Base-by-base conservation (phyloP, 2,797 vertebrate genomes). In the Lepilemur septentrionalis region DNA sequence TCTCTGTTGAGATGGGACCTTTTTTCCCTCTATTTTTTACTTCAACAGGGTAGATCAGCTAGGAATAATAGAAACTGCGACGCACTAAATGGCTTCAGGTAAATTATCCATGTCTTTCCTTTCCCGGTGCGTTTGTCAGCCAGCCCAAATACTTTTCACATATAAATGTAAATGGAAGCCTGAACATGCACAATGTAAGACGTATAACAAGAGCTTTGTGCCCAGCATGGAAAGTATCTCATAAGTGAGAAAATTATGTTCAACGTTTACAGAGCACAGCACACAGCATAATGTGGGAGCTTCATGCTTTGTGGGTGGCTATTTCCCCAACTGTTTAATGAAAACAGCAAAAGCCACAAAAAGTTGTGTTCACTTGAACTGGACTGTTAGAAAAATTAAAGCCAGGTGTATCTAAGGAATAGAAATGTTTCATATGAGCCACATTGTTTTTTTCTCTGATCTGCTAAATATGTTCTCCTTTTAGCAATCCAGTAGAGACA, bases 101-200 rank as follows among this genome's bases (percentile, higher is more conserved):
- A 95, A 97, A 98, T 97, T 94, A 96, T 46, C 75, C 92, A 93
- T 94, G 63, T 93, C 94, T 92, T 96, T 95, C 57, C 32, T 52
- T 50, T 75, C 75, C 38, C 93, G 82, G 96, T 94, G 96, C 98
- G 95, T 97, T 98, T 98, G 97, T 91, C 89, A 98, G 97, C 92
- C 97, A 96, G 94, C 94, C 97, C 97, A 96, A 98, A 97, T 95
- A 97, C 95, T 97, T 97, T 96, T 86, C 94, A 96, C 94, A 97
- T 97, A 97, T 91, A 98, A 98, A 98, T 98, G 94, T 93, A 97
- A 98, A 98, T 96, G 93, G 96, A 97, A 98, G 97, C 90, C 97
- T 91, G 92, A 88, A 96, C 91, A 95, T 55, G 30, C 46, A 82
- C 94, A 97, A 73, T 63, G 95, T 41, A 97, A 94, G 91, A 97